Conservation (phyloP, 2,113 vertebrate genomes). For the Amblyornis subalaris region DNA sequence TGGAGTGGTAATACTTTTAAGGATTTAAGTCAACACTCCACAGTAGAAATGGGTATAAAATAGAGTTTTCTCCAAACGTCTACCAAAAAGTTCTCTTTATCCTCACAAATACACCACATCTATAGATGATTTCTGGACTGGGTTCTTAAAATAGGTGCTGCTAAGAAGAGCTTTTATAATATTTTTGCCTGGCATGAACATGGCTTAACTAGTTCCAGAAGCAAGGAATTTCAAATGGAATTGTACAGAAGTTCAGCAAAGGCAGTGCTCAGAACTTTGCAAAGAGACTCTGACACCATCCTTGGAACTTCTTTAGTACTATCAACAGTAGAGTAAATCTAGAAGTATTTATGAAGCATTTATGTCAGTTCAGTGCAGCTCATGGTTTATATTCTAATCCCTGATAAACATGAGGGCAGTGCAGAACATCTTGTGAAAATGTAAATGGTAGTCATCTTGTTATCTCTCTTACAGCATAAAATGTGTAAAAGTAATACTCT, state of each 20-base stretch:
- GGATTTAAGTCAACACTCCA: neutral
- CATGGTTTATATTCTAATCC: neutral
- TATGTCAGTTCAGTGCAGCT: neutral
- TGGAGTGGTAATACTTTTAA: neutral
- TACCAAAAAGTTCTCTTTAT: neutral
- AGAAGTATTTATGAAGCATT: neutral
- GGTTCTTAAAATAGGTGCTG: neutral
- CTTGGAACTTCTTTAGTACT: neutral
- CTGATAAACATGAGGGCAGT: neutral
- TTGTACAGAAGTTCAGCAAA: neutral
- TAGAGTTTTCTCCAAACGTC: neutral
- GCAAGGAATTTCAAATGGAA: neutral
- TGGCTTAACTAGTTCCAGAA: neutral
- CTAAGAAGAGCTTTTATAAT: neutral
- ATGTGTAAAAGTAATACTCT: neutral
- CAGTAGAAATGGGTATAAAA: neutral
- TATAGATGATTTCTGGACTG: neutral
- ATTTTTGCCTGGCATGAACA: neutral
- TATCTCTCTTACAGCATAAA: neutral
- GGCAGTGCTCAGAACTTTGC: neutral
- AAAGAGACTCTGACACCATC: neutral
- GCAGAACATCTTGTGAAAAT: neutral
- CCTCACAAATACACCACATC: neutral
- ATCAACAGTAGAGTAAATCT: neutral
- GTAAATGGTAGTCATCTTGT: neutral